Base-by-base conservation (phyloP, 2,888 invertebrate species). In the Prosapia bicincta region DNA sequence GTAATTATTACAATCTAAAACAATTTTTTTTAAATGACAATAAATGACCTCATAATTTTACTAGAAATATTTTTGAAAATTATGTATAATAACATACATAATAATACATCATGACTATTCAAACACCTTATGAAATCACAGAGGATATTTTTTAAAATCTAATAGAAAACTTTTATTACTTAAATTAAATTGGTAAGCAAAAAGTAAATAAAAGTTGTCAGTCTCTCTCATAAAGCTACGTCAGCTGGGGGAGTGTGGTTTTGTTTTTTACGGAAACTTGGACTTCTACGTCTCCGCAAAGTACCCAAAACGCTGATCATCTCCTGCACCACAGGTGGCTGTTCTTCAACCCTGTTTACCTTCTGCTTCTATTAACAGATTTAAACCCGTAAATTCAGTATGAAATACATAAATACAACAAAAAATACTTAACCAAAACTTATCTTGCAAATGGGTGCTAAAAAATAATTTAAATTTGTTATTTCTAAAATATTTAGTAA, bases 281-380 rank as follows among this genome's bases (percentile, higher is more conserved):
- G 77, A 87, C 88, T 66, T 15, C 77, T 24, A 1, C 88, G 85
- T 77, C 89, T 84, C 80, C 88, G 86, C 83, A 89, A 85, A 68
- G 89, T 89, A 20, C 89, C 92, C 26, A 92, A 86, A 77, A 92
- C 91, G 81, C 90, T 90, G 71, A 92, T 85, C 89, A 92, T 90
- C 83, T 92, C 90, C 83, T 87, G 88, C 25, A 90, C 89, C 0
- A 89, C 89, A 15, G 86, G 84, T 3, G 86, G 85, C 43, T 79
- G 83, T 80, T 88, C 89, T 0, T 90, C 90, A 78, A 89, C 89
- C 76, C 91, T 90, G 74, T 89, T 88, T 25, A 86, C 85, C 66
- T 87, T 88, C 78, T 87, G 86, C 84, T 89, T 85, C 85, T 85
- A 77, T n/a, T n/a, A n/a, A n/a, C n/a, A n/a, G n/a, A n/a, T n/a